Conservation (phyloP, 1,140 invertebrate species). For the Caerostris extrusa region DNA sequence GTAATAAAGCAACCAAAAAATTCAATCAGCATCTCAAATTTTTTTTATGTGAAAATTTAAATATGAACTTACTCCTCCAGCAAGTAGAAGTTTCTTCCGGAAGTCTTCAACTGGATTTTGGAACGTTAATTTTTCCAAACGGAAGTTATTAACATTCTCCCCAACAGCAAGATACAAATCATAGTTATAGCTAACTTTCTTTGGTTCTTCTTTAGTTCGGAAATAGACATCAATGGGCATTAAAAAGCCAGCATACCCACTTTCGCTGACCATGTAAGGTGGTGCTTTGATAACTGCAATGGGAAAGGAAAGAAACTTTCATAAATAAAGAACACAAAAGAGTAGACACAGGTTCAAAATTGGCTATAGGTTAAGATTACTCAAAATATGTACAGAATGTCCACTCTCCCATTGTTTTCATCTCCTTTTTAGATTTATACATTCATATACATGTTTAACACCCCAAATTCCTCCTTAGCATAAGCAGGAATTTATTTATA, state of each 20-base stretch:
- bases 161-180: constrained; percentile 91
- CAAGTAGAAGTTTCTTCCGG: constrained; percentile 91
- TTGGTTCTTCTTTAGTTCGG: constrained; percentile 94
- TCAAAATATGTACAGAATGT: too few species aligned
- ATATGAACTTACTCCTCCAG: constrained; percentile 87
- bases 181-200: constrained; percentile 92
- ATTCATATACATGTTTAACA: too few species aligned
- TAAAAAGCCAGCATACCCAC: constrained; percentile 96
- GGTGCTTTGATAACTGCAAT: constrained; percentile 92
- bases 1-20: too few species aligned
- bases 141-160: constrained; percentile 85
- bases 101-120: constrained; percentile 94
- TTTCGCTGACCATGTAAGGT: constrained; percentile 94
- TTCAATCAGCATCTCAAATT: neutral
- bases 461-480: too few species aligned
- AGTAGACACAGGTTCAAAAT: too few species aligned
- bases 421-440: too few species aligned
- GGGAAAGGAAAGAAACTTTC: constrained; percentile 43
- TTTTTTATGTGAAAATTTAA: neutral
- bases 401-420: too few species aligned
- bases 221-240: constrained; percentile 95
- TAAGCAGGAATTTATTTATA: too few species aligned
- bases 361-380: too few species aligned
- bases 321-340: too few species aligned
- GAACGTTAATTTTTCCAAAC: constrained; percentile 90